Evolutionary conservation across 92 coral and sea anemone genomes (phyloP).

Genomic region (Parazoanthus atlanticus): DNA sequence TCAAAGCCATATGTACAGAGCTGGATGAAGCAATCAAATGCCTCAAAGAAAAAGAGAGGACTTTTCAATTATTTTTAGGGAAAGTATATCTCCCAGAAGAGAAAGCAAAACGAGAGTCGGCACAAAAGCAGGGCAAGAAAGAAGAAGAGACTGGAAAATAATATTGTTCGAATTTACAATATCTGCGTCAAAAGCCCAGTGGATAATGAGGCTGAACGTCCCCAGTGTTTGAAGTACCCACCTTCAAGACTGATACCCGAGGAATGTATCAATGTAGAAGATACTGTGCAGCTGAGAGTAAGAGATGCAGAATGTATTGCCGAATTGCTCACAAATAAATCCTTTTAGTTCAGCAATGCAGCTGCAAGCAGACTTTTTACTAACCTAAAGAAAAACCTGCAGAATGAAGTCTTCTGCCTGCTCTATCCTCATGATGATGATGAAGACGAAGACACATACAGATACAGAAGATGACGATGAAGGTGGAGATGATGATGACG

Average conservation of each 20-base stretch:
- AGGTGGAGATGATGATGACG: constrained; percentile 21
- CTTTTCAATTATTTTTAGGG: too few species aligned
- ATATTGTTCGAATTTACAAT: constrained; percentile 3
- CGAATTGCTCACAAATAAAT: constrained; percentile 16
- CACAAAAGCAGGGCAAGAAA: constrained; percentile 21
- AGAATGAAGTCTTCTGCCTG: constrained; percentile 21
- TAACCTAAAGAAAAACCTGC: constrained; percentile 5
- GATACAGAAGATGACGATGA: constrained; percentile 27
- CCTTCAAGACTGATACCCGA: constrained; percentile 17
- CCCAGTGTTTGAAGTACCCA: constrained; percentile 16
- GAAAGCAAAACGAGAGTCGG: constrained; percentile 27
- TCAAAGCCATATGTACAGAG: too few species aligned
- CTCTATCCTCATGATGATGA: not conserved
- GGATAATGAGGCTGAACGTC: constrained; percentile 27
- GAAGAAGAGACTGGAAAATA: constrained; percentile 26
- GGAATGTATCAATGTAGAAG: constrained; percentile 35
- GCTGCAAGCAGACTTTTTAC: constrained; percentile 11
- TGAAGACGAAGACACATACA: not conserved
- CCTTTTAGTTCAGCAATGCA: constrained; percentile 7
- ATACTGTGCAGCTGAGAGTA: constrained; percentile 14
- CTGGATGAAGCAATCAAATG: too few species aligned
- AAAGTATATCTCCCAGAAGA: constrained; percentile 19
- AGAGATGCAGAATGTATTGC: constrained; percentile 12
- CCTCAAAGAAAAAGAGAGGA: not conserved
- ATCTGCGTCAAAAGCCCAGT: constrained; percentile 28